phyloP scores from a whole-genome alignment of 1,140 invertebrate genomes.

The Acromyrmex heyeri region DNA sequence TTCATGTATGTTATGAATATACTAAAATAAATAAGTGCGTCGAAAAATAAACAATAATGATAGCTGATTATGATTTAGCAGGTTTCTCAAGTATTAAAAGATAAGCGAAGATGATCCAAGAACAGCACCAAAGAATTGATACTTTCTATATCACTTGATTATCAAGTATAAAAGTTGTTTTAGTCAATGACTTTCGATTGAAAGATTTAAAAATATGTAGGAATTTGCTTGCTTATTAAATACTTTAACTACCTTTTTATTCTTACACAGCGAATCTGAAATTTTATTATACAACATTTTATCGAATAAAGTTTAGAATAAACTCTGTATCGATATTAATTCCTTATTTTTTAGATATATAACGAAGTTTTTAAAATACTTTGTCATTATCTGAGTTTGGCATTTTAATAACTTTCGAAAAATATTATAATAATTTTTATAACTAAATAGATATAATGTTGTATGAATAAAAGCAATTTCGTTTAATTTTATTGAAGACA shows the following conservation, averaged over 20 bases:
- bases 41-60: neutral
- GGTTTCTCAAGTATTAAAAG: neutral
- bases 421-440: too few relatives aligned
- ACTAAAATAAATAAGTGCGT: neutral
- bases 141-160: neutral
- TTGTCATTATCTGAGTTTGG: neutral
- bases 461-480: neutral
- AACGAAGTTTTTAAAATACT: neutral
- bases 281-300: neutral
- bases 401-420: neutral
- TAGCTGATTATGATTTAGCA: neutral
- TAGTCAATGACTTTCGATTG: neutral
- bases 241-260: neutral
- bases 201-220: neutral
- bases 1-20: neutral
- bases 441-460: neutral
- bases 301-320: conserved; percentile 5
- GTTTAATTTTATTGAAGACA: conserved; percentile 24
- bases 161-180: neutral
- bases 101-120: neutral
- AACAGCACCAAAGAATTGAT: neutral
- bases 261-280: neutral
- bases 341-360: neutral
- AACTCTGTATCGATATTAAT: neutral
- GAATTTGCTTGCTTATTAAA: too few relatives aligned